Percentiles rank a stretch among this genome's conserved stretches.
These are phyloP conservation scores for Mythimna vitellina DNA, from an alignment of 2,888 invertebrate species.

Conservation along the genomic window DNA sequence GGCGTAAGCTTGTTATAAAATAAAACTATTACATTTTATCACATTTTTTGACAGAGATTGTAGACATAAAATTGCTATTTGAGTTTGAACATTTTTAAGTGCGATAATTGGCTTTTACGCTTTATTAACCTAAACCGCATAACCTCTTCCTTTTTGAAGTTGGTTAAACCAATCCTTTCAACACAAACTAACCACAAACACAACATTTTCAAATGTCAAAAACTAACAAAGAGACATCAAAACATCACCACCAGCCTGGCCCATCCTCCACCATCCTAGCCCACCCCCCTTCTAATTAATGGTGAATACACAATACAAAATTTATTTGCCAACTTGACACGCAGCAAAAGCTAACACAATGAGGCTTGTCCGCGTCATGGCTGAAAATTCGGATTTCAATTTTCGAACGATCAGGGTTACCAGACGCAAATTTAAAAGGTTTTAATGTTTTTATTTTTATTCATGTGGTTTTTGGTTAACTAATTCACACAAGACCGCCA, in stretches of 20 bases:
- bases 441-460: neutral
- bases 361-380: slow-evolving; percentile 75
- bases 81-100: too few species aligned
- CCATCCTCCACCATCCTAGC: slow-evolving; percentile 14
- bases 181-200: slow-evolving; percentile 5
- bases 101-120: too few species aligned
- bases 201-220: slow-evolving; percentile 10
- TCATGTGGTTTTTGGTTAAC: neutral
- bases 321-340: slow-evolving; percentile 69
- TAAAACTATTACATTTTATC: too few species aligned
- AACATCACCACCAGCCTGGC: slow-evolving; percentile 19
- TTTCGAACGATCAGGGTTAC: slow-evolving; percentile 59
- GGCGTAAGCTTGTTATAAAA: too few species aligned
- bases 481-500: neutral
- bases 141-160: too few species aligned
- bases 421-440: slow-evolving; percentile 6
- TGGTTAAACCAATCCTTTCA: neutral
- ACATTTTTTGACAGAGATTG: too few species aligned
- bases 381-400: slow-evolving; percentile 73
- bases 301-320: slow-evolving; percentile 64
- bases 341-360: slow-evolving; percentile 73
- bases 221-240: slow-evolving; percentile 42
- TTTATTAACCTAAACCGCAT: neutral
- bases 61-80: too few species aligned
- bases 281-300: slow-evolving; percentile 58